Evolutionary conservation across 2,888 invertebrate species (phyloP).

Genomic region (Patella ulyssiponensis): DNA sequence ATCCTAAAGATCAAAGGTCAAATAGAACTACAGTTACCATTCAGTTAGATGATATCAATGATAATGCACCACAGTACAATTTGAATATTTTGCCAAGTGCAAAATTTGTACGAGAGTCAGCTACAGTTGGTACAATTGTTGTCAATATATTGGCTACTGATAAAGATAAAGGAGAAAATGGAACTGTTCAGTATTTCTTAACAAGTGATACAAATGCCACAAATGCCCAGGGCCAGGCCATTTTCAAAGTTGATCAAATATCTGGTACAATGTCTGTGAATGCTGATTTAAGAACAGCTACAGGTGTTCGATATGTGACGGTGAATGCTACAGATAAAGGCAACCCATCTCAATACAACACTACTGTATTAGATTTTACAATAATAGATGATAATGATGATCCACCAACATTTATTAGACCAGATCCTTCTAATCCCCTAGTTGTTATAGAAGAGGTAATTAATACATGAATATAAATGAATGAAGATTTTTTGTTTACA

Average conservation of each 20-base stretch:
- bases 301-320: slow-evolving; percentile 49
- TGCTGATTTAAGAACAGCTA: slow-evolving; percentile 86
- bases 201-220: slow-evolving; percentile 45
- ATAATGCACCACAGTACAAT: slow-evolving; percentile 87
- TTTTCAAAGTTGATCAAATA: slow-evolving; percentile 90
- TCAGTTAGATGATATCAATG: slow-evolving; percentile 88
- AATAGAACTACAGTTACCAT: slow-evolving; percentile 75
- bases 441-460: slow-evolving; percentile 36
- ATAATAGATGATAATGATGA: slow-evolving; percentile 95
- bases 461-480: background rate
- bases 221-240: slow-evolving; percentile 80
- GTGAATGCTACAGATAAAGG: slow-evolving; percentile 54
- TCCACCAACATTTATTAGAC: slow-evolving; percentile 75
- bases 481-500: background rate
- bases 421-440: slow-evolving; percentile 33
- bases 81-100: slow-evolving; percentile 37
- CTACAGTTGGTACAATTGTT: slow-evolving; percentile 41
- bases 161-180: slow-evolving; percentile 53
- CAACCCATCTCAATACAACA: slow-evolving; percentile 34
- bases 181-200: slow-evolving; percentile 48
- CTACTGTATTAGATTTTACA: slow-evolving; percentile 75
- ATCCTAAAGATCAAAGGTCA: slow-evolving; percentile 45
- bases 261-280: slow-evolving; percentile 84
- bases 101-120: slow-evolving; percentile 50
- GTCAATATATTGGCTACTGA: slow-evolving; percentile 54